These are phyloP conservation scores for Lasioglossum malachurum DNA, from an alignment of 2,888 invertebrate genomes.

Conservation along the genomic window DNA sequence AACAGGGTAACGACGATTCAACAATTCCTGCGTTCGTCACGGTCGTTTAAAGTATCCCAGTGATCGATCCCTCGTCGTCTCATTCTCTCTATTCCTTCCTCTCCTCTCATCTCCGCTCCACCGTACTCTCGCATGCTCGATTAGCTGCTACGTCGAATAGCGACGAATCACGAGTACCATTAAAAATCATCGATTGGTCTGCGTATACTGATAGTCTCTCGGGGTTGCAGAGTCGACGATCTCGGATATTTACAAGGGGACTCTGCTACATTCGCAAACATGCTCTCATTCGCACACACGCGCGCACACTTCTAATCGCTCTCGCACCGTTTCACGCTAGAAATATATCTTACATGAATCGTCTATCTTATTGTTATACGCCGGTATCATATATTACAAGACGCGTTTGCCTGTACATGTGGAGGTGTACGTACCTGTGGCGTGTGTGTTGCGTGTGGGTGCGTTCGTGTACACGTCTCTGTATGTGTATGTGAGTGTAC, in stretches of 20 bases:
- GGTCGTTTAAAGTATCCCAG: background rate
- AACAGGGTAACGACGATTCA: slow-evolving; percentile 18
- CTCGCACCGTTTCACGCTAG: slow-evolving; percentile 63
- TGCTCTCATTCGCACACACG: slow-evolving; percentile 18
- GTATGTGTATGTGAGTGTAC: background rate
- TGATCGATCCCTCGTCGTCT: background rate
- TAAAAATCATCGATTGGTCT: slow-evolving; percentile 64
- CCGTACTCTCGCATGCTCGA: slow-evolving; percentile 36
- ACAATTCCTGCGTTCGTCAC: slow-evolving; percentile 9
- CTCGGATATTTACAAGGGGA: slow-evolving; percentile 76
- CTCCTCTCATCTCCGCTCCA: background rate
- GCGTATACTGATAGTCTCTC: slow-evolving; percentile 74
- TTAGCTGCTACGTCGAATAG: slow-evolving; percentile 39
- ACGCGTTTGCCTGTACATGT: slow-evolving; percentile 36
- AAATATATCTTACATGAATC: slow-evolving; percentile 80
- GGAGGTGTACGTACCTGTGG: background rate
- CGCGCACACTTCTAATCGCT: slow-evolving; percentile 31
- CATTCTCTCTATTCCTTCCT: slow-evolving; percentile 1
- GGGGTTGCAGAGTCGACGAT: slow-evolving; percentile 62
- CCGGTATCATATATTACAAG: slow-evolving; percentile 71
- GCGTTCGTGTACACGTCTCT: slow-evolving; percentile 14
- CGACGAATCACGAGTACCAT: slow-evolving; percentile 56
- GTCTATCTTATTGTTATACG: slow-evolving; percentile 69
- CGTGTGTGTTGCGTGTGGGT: background rate
- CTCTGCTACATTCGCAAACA: slow-evolving; percentile 56